A percentile compares a stretch with the other conserved stretches of the same genome.
These are phyloP conservation scores for Montifringilla adamsi DNA, from an alignment of 2,113 vertebrate genomes.

Conservation along the genomic window DNA sequence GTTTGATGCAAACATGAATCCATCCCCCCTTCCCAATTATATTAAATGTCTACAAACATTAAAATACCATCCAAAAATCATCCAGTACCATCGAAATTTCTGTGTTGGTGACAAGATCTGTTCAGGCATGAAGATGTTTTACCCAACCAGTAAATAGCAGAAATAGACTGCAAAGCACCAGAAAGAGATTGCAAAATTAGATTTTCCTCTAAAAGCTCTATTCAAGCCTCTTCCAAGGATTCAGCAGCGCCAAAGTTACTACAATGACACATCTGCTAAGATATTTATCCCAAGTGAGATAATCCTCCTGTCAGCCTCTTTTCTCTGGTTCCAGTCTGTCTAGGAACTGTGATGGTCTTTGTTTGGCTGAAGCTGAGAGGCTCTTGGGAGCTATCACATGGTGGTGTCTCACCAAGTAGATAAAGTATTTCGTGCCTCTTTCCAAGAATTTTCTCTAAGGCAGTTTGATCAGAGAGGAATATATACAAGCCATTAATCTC, in stretches of 20 bases:
- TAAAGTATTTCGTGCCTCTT: neutral
- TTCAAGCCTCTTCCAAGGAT: neutral
- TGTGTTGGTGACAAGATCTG: neutral
- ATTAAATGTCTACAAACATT: neutral
- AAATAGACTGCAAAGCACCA: neutral
- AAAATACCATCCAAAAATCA: neutral
- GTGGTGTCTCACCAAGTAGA: neutral
- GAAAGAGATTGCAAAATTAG: neutral
- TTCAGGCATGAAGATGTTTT: neutral
- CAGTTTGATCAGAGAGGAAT: neutral
- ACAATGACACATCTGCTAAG: neutral
- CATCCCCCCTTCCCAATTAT: neutral
- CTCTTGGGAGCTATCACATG: neutral
- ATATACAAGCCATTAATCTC: neutral
- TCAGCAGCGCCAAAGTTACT: neutral
- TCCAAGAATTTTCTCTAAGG: constrained; percentile 14
- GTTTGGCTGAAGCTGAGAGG: neutral
- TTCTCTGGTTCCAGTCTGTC: constrained; percentile 29
- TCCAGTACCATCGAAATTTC: neutral
- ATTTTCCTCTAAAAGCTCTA: neutral
- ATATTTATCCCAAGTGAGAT: neutral
- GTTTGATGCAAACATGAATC: neutral
- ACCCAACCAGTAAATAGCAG: neutral
- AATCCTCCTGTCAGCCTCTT: neutral
- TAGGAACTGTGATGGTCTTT: neutral